These are phyloP conservation scores for Masticophis lateralis DNA, from an alignment of 2,797 vertebrate genomes.

Conservation along the genomic window DNA sequence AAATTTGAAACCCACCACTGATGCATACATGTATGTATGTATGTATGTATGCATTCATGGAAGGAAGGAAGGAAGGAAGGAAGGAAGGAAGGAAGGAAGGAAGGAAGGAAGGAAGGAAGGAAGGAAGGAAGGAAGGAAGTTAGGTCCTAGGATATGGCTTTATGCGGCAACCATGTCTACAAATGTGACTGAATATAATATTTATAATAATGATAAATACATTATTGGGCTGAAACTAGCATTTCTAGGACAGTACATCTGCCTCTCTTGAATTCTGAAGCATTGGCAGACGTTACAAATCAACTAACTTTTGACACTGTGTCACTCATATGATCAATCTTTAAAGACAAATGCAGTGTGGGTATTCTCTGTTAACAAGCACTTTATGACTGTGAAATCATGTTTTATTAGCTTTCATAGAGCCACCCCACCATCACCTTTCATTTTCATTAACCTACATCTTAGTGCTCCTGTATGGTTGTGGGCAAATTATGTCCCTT, in stretches of 20 bases:
- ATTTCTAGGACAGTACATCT: not conserved
- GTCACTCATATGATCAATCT: not conserved
- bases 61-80: too few species aligned
- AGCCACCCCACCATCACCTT: slow-evolving; percentile 8
- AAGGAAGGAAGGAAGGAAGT: too few species aligned
- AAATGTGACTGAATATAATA: not conserved
- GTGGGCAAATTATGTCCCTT: slow-evolving; percentile 59
- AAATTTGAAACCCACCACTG: too few species aligned
- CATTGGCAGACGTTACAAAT: not conserved
- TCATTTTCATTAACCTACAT: slow-evolving; percentile 59
- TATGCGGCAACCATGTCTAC: not conserved
- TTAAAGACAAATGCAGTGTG: not conserved
- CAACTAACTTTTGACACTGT: not conserved
- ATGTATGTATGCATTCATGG: too few species aligned
- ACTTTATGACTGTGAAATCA: slow-evolving; percentile 57
- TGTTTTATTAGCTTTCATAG: slow-evolving; percentile 56
- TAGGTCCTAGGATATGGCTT: not conserved
- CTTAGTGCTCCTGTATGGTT: slow-evolving; percentile 57
- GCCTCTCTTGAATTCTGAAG: not conserved
- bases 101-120: too few species aligned
- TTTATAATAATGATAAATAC: not conserved
- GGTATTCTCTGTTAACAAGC: slow-evolving; percentile 39
- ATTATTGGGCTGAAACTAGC: not conserved
- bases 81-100: too few species aligned
- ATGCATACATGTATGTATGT: too few species aligned